Percentiles rank a stretch among this genome's conserved stretches.
These are phyloP conservation scores for Hippocampus zosterae DNA, from an alignment of 2,113 vertebrate species.

Conservation along the genomic window DNA sequence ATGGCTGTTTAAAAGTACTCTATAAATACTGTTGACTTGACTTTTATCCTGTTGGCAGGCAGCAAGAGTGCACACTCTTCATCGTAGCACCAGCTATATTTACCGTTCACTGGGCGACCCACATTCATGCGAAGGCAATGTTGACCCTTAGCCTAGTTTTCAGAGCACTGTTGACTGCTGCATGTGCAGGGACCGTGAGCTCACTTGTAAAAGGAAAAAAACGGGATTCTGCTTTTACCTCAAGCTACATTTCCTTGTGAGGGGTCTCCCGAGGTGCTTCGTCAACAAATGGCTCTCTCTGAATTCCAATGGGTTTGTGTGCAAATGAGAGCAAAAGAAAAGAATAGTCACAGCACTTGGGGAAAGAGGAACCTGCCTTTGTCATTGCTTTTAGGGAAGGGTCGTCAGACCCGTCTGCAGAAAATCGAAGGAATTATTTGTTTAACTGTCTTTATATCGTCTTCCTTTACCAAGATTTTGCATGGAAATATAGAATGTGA, in stretches of 20 bases:
- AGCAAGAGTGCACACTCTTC: constrained; percentile 14
- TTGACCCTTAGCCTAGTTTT: constrained; percentile 71
- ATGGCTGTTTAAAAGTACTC: too few relatives aligned
- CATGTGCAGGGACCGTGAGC: constrained; percentile 23
- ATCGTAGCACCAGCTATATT: constrained; percentile 52
- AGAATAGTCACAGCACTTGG: neutral
- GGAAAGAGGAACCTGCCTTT: constrained; percentile 2
- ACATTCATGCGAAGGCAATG: constrained; percentile 51
- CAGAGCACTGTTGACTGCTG: constrained; percentile 25
- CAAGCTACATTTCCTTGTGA: neutral
- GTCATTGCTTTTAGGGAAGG: neutral
- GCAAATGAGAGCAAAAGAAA: constrained; percentile 1
- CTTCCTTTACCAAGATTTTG: neutral
- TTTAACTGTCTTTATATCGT: neutral
- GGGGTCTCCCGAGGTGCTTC: neutral
- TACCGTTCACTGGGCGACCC: constrained; percentile 56
- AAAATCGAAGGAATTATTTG: neutral
- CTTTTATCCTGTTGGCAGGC: neutral
- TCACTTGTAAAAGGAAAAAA: constrained; percentile 4
- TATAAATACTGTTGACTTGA: too few relatives aligned
- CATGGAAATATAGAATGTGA: too few relatives aligned
- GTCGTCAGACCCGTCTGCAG: neutral
- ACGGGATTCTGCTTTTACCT: constrained; percentile 9
- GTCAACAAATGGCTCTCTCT: constrained; percentile 14
- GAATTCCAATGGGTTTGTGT: constrained; percentile 9